Evolutionary conservation across 2,113 vertebrate species (phyloP).

Genomic region (Chitala chitala): DNA sequence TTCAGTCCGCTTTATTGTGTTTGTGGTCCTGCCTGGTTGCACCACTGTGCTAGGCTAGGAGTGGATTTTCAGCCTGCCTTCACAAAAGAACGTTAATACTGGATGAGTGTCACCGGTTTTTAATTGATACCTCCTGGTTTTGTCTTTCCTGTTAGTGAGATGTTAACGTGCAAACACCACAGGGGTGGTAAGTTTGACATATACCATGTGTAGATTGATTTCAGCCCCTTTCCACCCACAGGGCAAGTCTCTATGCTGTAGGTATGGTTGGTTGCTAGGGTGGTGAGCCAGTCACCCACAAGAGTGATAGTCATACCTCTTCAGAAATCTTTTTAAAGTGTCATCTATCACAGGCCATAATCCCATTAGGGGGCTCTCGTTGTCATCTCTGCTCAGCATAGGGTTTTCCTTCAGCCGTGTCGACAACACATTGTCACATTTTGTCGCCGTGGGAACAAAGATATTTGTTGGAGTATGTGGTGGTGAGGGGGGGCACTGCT

Average conservation of each 20-base stretch:
- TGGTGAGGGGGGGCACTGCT: background rate
- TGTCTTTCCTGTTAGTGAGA: constrained; percentile 43
- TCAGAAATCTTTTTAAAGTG: background rate
- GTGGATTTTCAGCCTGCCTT: background rate
- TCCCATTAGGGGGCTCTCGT: constrained; percentile 8
- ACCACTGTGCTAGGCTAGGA: no score
- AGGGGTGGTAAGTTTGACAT: constrained; percentile 27
- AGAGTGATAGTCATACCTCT: background rate
- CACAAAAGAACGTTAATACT: background rate
- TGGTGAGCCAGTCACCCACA: background rate
- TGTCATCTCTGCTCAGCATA: no score
- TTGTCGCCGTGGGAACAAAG: background rate
- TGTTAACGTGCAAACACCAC: constrained; percentile 51
- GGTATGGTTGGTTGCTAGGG: no score
- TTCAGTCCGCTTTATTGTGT: no score
- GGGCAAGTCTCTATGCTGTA: no score
- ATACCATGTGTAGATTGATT: background rate
- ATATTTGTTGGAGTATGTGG: background rate
- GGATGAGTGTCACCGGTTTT: background rate
- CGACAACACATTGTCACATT: background rate
- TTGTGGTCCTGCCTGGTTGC: no score
- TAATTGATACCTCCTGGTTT: constrained; percentile 25
- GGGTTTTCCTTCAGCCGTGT: no score
- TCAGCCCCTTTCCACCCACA: background rate
- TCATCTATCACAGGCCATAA: background rate